These are phyloP conservation scores for Tachystola acroxantha DNA, from an alignment of 2,888 invertebrate species.

Conservation along the genomic window DNA sequence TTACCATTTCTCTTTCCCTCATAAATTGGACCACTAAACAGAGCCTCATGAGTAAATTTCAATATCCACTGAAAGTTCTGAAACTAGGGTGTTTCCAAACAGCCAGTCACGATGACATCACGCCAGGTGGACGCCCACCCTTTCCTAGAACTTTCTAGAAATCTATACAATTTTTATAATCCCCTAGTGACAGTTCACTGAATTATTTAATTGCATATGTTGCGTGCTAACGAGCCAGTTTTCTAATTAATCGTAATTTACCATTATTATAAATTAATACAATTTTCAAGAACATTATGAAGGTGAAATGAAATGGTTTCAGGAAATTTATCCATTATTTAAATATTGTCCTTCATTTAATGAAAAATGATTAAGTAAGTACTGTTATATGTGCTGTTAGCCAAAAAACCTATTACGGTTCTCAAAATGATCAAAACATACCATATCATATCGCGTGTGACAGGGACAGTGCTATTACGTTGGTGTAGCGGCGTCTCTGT, in stretches of 20 bases:
- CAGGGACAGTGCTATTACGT: too few species aligned
- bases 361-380: too few species aligned
- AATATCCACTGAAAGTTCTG: conserved; percentile 1
- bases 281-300: too few species aligned
- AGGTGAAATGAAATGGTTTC: too few species aligned
- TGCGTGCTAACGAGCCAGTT: conserved; percentile 10
- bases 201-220: conserved; percentile 5
- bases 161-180: conserved; percentile 12
- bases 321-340: background rate
- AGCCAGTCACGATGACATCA: conserved; percentile 19
- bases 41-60: background rate
- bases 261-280: background rate
- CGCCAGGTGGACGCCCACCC: conserved; percentile 7
- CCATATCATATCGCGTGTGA: too few species aligned
- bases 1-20: too few species aligned
- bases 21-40: conserved; percentile 2
- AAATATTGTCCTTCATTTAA: too few species aligned
- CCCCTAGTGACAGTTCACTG: conserved; percentile 10
- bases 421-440: too few species aligned
- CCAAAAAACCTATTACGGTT: too few species aligned
- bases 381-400: too few species aligned
- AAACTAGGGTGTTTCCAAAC: conserved; percentile 9
- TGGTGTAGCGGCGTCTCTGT: too few species aligned
- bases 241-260: conserved; percentile 4
- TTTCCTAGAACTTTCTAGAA: conserved; percentile 16